These are phyloP conservation scores for Archips xylosteana DNA, from an alignment of 2,888 invertebrate genomes.

Conservation along the genomic window DNA sequence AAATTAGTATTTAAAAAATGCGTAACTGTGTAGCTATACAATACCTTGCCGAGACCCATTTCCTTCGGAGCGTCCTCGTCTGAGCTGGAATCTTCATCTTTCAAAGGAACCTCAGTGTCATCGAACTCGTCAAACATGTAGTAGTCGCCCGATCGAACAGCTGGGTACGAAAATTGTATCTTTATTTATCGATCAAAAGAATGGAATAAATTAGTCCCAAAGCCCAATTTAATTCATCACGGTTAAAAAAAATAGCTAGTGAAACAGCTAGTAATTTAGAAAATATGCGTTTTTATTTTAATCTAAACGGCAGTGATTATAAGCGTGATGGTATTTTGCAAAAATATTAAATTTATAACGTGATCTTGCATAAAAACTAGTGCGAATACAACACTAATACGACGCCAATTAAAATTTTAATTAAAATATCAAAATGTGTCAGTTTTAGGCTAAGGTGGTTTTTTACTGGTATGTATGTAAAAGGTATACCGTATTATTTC, in stretches of 20 bases:
- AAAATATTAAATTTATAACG: not conserved
- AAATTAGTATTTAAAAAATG: not conserved
- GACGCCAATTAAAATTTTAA: not conserved
- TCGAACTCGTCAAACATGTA: constrained; percentile 99
- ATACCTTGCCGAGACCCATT: constrained; percentile 85
- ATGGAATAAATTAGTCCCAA: constrained; percentile 42
- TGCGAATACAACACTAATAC: constrained; percentile 5
- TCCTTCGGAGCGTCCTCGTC: constrained; percentile 82
- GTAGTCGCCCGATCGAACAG: constrained; percentile 99
- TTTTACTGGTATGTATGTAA: not conserved
- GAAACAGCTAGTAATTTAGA: not conserved
- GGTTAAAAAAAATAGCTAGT: not conserved
- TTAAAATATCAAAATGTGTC: not conserved
- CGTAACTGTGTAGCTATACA: not conserved
- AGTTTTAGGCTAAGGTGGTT: not conserved
- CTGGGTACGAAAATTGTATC: constrained; percentile 81
- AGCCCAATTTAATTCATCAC: constrained; percentile 15
- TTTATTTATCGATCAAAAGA: constrained; percentile 1
- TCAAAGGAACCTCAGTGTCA: constrained; percentile 90
- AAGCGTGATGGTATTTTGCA: not conserved
- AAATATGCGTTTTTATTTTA: not conserved
- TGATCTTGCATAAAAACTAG: not conserved
- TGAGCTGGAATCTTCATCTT: constrained; percentile 86
- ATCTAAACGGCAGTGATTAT: not conserved
- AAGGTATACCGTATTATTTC: no score